phyloP scores from a whole-genome alignment of 2,888 invertebrate species.

The Pristionchus exspectatus region DNA sequence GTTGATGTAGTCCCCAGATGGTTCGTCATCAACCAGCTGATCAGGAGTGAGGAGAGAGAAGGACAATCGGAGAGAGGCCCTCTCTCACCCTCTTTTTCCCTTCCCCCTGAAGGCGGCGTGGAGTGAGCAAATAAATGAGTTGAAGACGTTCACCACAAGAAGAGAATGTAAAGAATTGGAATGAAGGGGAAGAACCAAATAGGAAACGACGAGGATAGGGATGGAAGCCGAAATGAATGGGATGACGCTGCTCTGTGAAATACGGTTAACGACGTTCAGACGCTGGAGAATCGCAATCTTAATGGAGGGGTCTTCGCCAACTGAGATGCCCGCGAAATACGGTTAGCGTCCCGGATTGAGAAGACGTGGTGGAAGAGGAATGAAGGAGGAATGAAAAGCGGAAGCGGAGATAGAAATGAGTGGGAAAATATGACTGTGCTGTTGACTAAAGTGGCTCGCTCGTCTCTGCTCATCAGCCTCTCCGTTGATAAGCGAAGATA shows the following conservation, averaged over 20 bases:
- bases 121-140: conserved; percentile 22
- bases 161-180: not conserved
- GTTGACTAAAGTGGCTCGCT: conserved; percentile 7
- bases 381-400: not conserved
- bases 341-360: too few species aligned
- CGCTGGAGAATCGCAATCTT: too few species aligned
- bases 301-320: not conserved
- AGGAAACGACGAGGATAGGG: not conserved
- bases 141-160: not conserved
- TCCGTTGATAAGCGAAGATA: not conserved
- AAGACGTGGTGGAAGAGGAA: not conserved
- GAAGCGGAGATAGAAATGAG: not conserved
- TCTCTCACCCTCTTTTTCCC: not conserved
- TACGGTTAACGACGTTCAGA: too few species aligned
- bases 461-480: not conserved
- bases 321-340: not conserved
- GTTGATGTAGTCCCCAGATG: conserved; percentile 17
- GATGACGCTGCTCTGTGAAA: not conserved
- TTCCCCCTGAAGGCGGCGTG: not conserved
- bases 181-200: not conserved
- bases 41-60: not conserved
- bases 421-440: conserved; percentile 10
- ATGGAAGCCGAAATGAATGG: not conserved
- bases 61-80: not conserved
- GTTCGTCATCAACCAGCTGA: conserved; percentile 47